Percentiles rank a stretch among this genome's conserved stretches.
Conservation (phyloP, 2,888 invertebrate species). For the Polydrusus tereticollis region DNA sequence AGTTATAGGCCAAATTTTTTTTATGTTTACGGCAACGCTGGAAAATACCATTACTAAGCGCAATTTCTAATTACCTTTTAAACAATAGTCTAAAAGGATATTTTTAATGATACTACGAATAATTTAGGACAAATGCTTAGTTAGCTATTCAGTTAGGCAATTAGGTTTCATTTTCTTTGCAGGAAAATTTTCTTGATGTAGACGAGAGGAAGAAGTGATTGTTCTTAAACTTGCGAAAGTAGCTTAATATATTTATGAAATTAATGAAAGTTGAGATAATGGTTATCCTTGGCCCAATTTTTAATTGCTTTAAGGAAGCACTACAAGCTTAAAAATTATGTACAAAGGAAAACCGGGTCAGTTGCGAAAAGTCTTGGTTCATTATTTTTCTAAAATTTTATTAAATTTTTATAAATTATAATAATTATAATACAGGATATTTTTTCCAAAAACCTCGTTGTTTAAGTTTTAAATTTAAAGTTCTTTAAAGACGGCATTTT, state of each 20-base stretch:
- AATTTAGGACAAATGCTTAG: slow-evolving; percentile 9
- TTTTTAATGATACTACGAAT: not conserved
- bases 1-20: too few relatives aligned
- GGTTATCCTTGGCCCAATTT: not conserved
- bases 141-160: not conserved
- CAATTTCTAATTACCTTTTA: not conserved
- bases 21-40: too few relatives aligned
- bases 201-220: not conserved
- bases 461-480: too few relatives aligned
- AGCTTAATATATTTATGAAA: slow-evolving; percentile 6
- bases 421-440: too few relatives aligned
- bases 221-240: not conserved
- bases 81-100: not conserved
- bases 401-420: too few relatives aligned
- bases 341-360: too few relatives aligned
- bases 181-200: not conserved
- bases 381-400: too few relatives aligned
- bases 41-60: not conserved
- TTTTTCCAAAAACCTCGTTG: too few relatives aligned
- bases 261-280: not conserved
- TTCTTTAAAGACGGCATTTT: too few relatives aligned
- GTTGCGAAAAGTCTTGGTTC: not conserved
- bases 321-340: not conserved
- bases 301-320: not conserved
- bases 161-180: slow-evolving; percentile 10